Percentiles rank a stretch among this genome's conserved stretches.
Evolutionary conservation across 2,113 vertebrate genomes (phyloP).

Genomic region (Lathamus discolor): DNA sequence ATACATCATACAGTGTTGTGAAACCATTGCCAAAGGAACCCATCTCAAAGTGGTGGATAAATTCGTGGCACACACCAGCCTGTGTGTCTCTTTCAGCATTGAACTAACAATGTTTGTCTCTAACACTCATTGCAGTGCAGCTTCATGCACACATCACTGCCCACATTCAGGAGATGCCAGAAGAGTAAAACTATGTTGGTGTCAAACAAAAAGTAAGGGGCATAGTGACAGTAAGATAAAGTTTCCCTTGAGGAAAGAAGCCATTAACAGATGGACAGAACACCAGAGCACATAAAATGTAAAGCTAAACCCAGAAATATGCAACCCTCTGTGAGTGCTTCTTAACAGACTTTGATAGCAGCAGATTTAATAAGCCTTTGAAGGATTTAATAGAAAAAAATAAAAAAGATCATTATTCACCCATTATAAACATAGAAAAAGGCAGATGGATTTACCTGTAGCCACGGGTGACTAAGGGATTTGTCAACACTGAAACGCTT

Average conservation of each 20-base stretch:
- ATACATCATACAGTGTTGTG: background rate
- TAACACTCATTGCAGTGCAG: background rate
- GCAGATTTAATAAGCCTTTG: background rate
- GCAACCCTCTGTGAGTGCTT: background rate
- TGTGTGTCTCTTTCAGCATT: background rate
- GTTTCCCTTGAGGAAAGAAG: background rate
- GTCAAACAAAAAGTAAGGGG: background rate
- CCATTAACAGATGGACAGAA: background rate
- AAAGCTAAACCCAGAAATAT: background rate
- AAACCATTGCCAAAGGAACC: background rate
- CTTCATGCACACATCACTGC: background rate
- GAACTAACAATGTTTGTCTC: background rate
- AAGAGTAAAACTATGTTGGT: background rate
- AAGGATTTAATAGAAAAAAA: background rate
- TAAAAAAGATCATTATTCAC: background rate
- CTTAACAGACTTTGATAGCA: background rate
- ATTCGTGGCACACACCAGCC: background rate
- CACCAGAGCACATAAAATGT: background rate
- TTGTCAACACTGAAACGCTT: constrained; percentile 98
- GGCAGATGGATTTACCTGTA: constrained; percentile 83
- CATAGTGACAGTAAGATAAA: background rate
- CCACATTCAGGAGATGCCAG: background rate
- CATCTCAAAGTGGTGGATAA: accelerated
- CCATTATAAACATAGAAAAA: background rate
- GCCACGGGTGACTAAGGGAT: constrained; percentile 96